These are phyloP conservation scores for Hydraecia micacea DNA, from an alignment of 2,888 invertebrate genomes.

Conservation along the genomic window DNA sequence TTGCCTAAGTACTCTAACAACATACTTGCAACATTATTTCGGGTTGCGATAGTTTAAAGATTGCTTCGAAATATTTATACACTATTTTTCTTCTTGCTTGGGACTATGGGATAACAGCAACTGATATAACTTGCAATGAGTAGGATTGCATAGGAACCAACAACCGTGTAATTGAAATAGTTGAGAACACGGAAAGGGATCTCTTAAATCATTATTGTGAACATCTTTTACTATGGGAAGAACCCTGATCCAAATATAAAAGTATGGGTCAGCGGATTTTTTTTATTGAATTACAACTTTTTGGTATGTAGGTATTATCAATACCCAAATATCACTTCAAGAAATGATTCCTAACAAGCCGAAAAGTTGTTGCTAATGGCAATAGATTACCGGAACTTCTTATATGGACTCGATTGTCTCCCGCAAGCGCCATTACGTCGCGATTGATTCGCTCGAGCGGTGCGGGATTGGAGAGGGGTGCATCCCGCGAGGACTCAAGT, in stretches of 20 bases:
- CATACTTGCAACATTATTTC: not conserved
- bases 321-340: not conserved
- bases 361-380: not conserved
- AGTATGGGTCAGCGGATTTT: not conserved
- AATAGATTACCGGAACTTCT: not conserved
- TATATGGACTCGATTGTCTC: not conserved
- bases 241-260: not conserved
- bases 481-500: constrained; percentile 12
- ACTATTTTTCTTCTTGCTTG: not conserved
- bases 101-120: not conserved
- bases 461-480: too few relatives aligned
- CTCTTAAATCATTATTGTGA: not conserved
- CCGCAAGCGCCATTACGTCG: not conserved
- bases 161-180: not conserved
- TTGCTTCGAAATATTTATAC: not conserved
- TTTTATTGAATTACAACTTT: not conserved
- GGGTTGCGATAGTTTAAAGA: not conserved
- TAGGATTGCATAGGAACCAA: not conserved
- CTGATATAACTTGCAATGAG: not conserved
- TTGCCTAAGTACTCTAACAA: not conserved
- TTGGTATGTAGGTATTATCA: not conserved
- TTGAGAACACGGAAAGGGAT: not conserved
- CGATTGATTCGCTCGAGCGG: constrained; percentile 18
- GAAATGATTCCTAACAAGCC: not conserved
- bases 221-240: not conserved